These are phyloP conservation scores for Drosophila suzukii DNA, from an alignment of 1,140 invertebrate species.

Conservation along the genomic window DNA sequence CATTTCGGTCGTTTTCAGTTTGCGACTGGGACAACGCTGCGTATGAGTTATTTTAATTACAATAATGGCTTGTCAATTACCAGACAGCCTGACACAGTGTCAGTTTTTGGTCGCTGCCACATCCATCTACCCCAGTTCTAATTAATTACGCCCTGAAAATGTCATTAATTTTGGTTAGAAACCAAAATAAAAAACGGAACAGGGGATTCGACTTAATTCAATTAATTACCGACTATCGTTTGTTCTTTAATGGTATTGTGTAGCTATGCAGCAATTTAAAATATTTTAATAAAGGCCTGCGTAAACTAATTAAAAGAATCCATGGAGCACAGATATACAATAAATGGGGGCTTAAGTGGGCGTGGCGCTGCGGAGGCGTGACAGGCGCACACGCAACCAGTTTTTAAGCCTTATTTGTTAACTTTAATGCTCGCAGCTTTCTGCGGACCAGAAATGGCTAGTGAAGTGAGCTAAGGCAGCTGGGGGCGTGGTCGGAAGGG, in stretches of 20 bases:
- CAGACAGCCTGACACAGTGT: constrained; percentile 57
- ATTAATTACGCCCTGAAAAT: constrained; percentile 66
- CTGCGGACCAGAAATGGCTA: constrained; percentile 13
- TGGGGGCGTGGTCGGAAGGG: constrained; percentile 18
- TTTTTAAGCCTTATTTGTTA: constrained; percentile 81
- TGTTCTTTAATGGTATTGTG: constrained; percentile 3
- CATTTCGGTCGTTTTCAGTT: neutral
- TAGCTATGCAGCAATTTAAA: constrained; percentile 49
- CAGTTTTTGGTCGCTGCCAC: constrained; percentile 41
- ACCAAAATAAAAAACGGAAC: constrained; percentile 13
- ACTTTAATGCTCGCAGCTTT: constrained; percentile 55
- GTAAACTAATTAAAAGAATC: constrained; percentile 69
- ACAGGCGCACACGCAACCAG: constrained; percentile 51
- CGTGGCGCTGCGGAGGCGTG: constrained; percentile 22
- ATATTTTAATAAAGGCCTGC: constrained; percentile 68
- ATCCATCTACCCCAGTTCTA: constrained; percentile 46
- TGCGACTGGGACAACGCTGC: constrained; percentile 27
- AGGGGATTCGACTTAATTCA: constrained; percentile 41
- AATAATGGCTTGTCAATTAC: constrained; percentile 81
- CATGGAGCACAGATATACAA: constrained; percentile 5
- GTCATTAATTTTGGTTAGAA: constrained; percentile 57
- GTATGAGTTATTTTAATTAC: constrained; percentile 82
- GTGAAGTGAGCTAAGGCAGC: constrained; percentile 23
- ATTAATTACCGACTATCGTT: constrained; percentile 56
- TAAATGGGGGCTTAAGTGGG: constrained; percentile 2